phyloP scores from a whole-genome alignment of 2,888 invertebrate genomes.

The Phlogophora meticulosa region DNA sequence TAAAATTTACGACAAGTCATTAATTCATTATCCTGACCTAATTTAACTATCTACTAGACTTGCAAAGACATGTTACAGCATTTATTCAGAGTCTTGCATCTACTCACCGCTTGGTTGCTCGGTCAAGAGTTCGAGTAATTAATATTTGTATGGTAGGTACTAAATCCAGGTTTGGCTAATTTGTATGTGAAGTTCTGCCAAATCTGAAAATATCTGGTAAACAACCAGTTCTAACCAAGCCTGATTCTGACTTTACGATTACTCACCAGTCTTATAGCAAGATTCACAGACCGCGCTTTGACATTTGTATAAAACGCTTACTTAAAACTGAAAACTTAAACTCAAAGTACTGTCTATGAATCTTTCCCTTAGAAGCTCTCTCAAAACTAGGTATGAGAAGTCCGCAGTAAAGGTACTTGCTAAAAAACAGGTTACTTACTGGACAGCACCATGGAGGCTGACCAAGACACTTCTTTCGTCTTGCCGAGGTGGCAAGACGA shows the following conservation, averaged over 20 bases:
- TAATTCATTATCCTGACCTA: conserved; percentile 14
- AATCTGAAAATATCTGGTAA: neutral
- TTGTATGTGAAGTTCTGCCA: neutral
- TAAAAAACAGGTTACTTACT: too few species aligned
- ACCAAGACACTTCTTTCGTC: too few species aligned
- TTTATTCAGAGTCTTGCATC: neutral
- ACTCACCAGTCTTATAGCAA: neutral
- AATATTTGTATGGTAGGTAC: neutral
- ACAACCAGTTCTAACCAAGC: neutral
- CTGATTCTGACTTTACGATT: neutral
- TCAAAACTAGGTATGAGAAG: too few species aligned
- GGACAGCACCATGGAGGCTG: too few species aligned
- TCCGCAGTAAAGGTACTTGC: too few species aligned
- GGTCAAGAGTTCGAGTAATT: neutral
- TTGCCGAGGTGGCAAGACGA: too few species aligned
- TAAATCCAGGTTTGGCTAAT: neutral
- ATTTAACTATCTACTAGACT: conserved; percentile 12
- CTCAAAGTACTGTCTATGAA: too few species aligned
- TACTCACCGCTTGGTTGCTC: neutral
- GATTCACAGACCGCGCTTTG: too few species aligned
- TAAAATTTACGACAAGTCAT: conserved; percentile 19
- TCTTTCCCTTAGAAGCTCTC: too few species aligned
- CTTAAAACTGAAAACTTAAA: too few species aligned
- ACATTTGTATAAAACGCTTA: too few species aligned
- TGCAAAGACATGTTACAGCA: too few species aligned